These are phyloP conservation scores for Yponomeuta malinellus DNA, from an alignment of 2,888 invertebrate genomes.

Conservation along the genomic window DNA sequence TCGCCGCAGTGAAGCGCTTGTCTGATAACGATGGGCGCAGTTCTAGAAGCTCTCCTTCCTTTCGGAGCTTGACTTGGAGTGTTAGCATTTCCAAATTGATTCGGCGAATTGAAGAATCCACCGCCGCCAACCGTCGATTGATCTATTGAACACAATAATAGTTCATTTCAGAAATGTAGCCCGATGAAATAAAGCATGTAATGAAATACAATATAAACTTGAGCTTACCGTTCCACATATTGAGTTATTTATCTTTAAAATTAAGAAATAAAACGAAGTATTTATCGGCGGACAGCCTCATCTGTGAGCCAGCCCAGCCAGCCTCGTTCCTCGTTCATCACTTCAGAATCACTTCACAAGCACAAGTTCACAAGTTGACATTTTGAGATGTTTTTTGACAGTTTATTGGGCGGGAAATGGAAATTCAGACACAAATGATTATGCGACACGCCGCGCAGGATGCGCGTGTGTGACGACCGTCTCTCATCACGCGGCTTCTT, in stretches of 20 bases:
- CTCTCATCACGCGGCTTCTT: too few species aligned
- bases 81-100: constrained; percentile 62
- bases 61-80: constrained; percentile 65
- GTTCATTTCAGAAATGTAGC: not conserved
- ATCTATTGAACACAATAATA: constrained; percentile 42
- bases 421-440: not conserved
- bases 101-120: constrained; percentile 65
- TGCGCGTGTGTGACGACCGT: too few species aligned
- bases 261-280: not conserved
- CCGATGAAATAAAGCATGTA: not conserved
- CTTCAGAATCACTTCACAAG: too few species aligned
- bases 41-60: constrained; percentile 59
- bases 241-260: constrained; percentile 13
- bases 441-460: too few species aligned
- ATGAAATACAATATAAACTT: too few species aligned
- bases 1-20: constrained; percentile 67
- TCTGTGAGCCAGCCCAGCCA: too few species aligned
- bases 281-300: not conserved
- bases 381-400: not conserved
- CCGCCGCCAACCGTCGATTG: constrained; percentile 59
- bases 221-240: constrained; percentile 47
- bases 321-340: too few species aligned
- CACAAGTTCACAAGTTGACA: not conserved
- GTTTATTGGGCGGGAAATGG: not conserved
- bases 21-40: constrained; percentile 66